phyloP scores from a whole-genome alignment of 1,140 invertebrate species.

The Conus betulinus region DNA sequence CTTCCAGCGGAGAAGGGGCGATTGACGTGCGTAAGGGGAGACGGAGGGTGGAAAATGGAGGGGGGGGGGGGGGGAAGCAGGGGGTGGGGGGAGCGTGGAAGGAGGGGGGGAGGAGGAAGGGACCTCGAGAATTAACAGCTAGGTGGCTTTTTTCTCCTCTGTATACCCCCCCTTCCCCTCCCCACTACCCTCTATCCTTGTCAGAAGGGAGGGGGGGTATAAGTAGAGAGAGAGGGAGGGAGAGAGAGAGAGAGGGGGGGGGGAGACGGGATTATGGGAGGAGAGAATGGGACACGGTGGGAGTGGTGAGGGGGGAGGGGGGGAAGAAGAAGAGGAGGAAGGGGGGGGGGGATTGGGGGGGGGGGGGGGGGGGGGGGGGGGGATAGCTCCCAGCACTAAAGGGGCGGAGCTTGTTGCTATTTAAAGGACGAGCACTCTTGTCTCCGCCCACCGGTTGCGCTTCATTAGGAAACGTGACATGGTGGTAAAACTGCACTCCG shows the following conservation, averaged over 20 bases:
- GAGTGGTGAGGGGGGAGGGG: too few relatives aligned
- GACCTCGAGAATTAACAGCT: too few relatives aligned
- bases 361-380: too few relatives aligned
- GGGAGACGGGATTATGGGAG: too few relatives aligned
- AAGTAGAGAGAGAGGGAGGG: not conserved
- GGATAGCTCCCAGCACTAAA: not conserved
- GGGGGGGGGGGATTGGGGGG: too few relatives aligned
- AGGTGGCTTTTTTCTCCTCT: too few relatives aligned
- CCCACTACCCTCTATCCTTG: too few relatives aligned
- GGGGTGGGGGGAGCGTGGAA: not conserved
- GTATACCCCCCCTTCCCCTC: too few relatives aligned
- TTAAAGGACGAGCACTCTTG: not conserved
- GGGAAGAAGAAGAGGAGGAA: too few relatives aligned
- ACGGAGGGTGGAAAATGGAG: not conserved
- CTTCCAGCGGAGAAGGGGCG: not conserved
- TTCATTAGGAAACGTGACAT: not conserved
- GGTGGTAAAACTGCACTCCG: not conserved
- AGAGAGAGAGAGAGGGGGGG: too few relatives aligned
- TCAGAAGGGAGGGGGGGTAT: not conserved
- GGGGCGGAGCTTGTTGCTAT: constrained; percentile 8
- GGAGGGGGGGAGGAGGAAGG: too few relatives aligned
- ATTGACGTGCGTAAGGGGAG: not conserved
- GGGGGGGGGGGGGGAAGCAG: not conserved
- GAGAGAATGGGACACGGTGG: too few relatives aligned
- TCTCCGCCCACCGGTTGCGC: constrained; percentile 8